These are phyloP conservation scores for Pangasianodon gigas DNA, from an alignment of 2,113 vertebrate species.

Conservation along the genomic window DNA sequence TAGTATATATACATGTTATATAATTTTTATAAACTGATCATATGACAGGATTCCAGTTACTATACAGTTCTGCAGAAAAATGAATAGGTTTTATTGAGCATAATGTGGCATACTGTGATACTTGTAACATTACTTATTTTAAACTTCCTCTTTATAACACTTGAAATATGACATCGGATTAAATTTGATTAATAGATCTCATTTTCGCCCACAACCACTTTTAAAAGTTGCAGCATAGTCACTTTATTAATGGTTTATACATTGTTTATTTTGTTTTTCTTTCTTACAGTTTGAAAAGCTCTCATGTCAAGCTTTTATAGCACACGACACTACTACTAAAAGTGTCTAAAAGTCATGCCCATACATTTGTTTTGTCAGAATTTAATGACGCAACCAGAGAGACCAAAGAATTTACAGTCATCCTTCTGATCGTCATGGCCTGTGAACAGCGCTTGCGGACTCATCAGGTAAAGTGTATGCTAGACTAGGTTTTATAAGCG, in stretches of 20 bases:
- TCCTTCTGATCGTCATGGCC: slow-evolving; percentile 60
- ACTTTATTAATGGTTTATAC: not conserved
- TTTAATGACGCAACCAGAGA: not conserved
- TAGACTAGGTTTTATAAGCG: not conserved
- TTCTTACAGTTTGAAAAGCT: not conserved
- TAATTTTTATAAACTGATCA: not conserved
- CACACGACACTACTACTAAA: not conserved
- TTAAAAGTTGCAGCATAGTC: not conserved
- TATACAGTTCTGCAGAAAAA: not conserved
- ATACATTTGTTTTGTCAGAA: not conserved
- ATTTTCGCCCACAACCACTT: not conserved
- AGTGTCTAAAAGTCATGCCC: not conserved
- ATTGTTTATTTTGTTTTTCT: not conserved
- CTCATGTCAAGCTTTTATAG: not conserved
- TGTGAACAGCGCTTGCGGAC: slow-evolving; percentile 60
- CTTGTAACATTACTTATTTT: not conserved
- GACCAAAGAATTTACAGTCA: not conserved
- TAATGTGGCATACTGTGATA: not conserved
- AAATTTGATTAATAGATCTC: not conserved
- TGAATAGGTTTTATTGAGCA: not conserved
- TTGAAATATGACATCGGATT: not conserved
- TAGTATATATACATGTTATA: too few relatives aligned
- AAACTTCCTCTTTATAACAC: not conserved
- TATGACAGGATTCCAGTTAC: not conserved
- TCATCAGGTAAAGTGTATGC: slow-evolving; percentile 59